Base-by-base conservation (phyloP, 2,113 vertebrate species). In the Xerus inauris region DNA sequence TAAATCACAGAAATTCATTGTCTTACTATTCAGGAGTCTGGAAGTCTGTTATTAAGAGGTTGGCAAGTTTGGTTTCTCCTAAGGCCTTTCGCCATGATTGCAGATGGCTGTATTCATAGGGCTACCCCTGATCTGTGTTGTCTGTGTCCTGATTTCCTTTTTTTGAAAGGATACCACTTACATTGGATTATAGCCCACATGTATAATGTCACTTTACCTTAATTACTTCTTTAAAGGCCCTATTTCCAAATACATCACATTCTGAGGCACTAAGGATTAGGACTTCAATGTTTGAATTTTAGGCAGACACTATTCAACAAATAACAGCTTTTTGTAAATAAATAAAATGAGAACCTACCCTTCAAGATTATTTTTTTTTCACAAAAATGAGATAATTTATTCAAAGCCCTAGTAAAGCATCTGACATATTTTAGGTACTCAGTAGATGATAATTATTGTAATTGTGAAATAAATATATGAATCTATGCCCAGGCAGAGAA, bases 381-480 rank as follows among this genome's bases (percentile, higher is more conserved):
- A 7, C 62, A 84, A 11, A 42, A n/a, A 65, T 47, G 9, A 85
- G 54, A n/a, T 71, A 91, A 91, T 79, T n/a, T 84, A 28, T 49
- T 2, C 77, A 72, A 89, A 91, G 40, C 49, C 28, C 22, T 35
- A 67, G 20, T 69, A 80, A 96, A 54, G 51, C n/a, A 67, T 57
- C 16, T 77, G 82, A 16, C 22, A 94, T 3, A 71, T 94, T 64
- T 91, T 93, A 69, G 16, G 16, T 38, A 89, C 10, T 64, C 71
- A 49, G 13, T 81, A 76, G 51, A 69, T 67, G 32, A 59, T 84
- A 42, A 81, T 81, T 76, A 76, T 40, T 87, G 20, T 81, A 82
- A 45, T 79, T 94, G 38, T 86, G 38, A 93, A 67, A 87, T 73
- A 97, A 94, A 95, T 72, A 51, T 38, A 54, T 47, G 45, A 64